Base-by-base conservation (phyloP, 2,113 vertebrate genomes). In the Dendropsophus ebraccatus region DNA sequence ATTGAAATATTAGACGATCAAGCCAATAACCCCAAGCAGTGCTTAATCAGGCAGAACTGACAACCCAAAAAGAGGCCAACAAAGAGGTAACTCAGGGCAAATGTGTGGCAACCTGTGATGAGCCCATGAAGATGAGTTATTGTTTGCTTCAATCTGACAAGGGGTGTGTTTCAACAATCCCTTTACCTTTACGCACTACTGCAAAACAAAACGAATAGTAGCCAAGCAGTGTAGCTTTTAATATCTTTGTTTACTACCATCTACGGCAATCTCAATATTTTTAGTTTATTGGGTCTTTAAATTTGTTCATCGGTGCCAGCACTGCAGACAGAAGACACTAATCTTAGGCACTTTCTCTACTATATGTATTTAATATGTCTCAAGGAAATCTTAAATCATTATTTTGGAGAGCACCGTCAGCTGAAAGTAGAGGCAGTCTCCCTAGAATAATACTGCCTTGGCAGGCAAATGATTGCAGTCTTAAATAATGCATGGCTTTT, bases 401-500 rank as follows among this genome's bases (percentile, higher is more conserved):
- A 83, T 83, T 83, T 72, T 83, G 67, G 67, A 72, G 32, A 83
- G 62, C 67, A 17, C 67, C 52, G 67, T 83, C 65, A 72, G 81
- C 81, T 73, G 72, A 83, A 82, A 41, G 67, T n/a, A 45, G 82
- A 45, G 69, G 62, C 28, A 70, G 62, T 70, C 80, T 52, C 60
- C 28, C 67, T 74, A 74, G 69, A 83, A 83, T 56, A 74, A 83
- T 69, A 74, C 65, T n/a, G 82, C 19, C 65, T 73, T 74, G 82
- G 82, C 82, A 74, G 82, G 82, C 82, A 74, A n/a, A 82, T 32
- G 82, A 62, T 65, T 75, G 54, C 58, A 52, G 28, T 54, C 56
- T 76, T 76, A 84, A 84, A 84, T 84, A 76, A 84, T 84, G 72
- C 83, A 84, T 65, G 19, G 19, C 72, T 76, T n/a, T 65, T 84